Conservation (phyloP, 2,888 invertebrate genomes). For the Clusia tigrina region DNA sequence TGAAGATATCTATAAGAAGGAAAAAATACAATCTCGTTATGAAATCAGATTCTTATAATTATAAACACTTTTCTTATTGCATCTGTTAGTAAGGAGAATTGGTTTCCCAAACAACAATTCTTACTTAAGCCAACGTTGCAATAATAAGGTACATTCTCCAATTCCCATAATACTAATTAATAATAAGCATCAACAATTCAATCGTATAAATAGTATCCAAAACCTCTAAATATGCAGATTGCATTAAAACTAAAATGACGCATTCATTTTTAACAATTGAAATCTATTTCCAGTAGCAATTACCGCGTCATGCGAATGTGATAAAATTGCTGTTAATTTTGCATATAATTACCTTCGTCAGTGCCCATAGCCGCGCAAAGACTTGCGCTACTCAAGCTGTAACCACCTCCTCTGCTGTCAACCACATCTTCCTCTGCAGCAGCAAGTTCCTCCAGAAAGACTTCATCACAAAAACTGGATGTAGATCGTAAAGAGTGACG, state of each 20-base stretch:
- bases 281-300: too few relatives aligned
- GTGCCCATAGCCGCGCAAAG: slow-evolving; percentile 38
- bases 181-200: too few relatives aligned
- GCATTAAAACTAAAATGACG: too few relatives aligned
- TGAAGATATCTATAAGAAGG: slow-evolving; percentile 49
- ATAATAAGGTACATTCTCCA: neutral
- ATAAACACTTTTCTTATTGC: neutral
- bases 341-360: slow-evolving; percentile 43
- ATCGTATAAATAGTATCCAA: too few relatives aligned
- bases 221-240: too few relatives aligned
- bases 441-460: slow-evolving; percentile 48
- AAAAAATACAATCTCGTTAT: too few relatives aligned
- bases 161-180: too few relatives aligned
- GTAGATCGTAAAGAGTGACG: slow-evolving; percentile 56
- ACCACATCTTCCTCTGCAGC: slow-evolving; percentile 33
- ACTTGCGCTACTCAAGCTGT: slow-evolving; percentile 39
- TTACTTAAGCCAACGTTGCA: neutral
- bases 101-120: neutral
- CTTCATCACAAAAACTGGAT: slow-evolving; percentile 59
- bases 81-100: too few relatives aligned
- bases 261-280: too few relatives aligned
- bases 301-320: too few relatives aligned
- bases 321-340: slow-evolving; percentile 4
- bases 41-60: neutral
- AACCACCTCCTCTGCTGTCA: slow-evolving; percentile 26